Base-by-base conservation (phyloP, 1,140 invertebrate species). In the Planococcus citri region DNA sequence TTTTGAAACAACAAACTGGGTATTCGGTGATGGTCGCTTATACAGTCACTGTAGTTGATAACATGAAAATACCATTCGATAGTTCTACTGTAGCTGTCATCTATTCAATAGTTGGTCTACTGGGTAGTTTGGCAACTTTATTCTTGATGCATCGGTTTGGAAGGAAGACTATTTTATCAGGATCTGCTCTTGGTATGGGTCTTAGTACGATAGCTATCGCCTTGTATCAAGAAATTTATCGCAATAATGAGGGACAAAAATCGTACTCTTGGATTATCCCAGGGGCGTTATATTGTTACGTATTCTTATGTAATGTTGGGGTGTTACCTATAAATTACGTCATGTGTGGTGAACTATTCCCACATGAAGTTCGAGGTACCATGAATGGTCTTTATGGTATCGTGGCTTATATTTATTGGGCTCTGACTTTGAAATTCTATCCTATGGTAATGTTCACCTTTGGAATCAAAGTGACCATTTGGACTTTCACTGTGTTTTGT, bases 401-500 rank as follows among this genome's bases (percentile, higher is more conserved):
- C 71, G 78, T 79, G 68, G 86, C 84, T 73, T 88, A 79, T 78
- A 72, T 74, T 9, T 72, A 80, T 1, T 79, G 79, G 9, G 80
- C 80, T 70, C 38, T 75, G 8, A 77, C 80, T 77, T 86, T 85
- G 3, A 82, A 84, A 72, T 77, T 83, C 41, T 88, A 85, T 73
- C 72, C 68, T 57, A 60, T 71, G 0, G 71, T 85, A 70, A 76
- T 79, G 12, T 29, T 76, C 10, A 71, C 73, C 2, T 75, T 86
- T 20, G 79, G 80, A 37, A 76, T 78, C 12, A 83, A 83, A 41
- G 78, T 75, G 1, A 81, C 81, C 6, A 86, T 85, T 75, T 85
- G 83, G 79, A 76, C 82, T 10, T 88, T 87, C 73, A 74, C 83
- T 0, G 79, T 78, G 10, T 76, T 84, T 68, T 81, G 81, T 9